phyloP scores from a whole-genome alignment of 2,113 vertebrate genomes.

The Phaethon lepturus region DNA sequence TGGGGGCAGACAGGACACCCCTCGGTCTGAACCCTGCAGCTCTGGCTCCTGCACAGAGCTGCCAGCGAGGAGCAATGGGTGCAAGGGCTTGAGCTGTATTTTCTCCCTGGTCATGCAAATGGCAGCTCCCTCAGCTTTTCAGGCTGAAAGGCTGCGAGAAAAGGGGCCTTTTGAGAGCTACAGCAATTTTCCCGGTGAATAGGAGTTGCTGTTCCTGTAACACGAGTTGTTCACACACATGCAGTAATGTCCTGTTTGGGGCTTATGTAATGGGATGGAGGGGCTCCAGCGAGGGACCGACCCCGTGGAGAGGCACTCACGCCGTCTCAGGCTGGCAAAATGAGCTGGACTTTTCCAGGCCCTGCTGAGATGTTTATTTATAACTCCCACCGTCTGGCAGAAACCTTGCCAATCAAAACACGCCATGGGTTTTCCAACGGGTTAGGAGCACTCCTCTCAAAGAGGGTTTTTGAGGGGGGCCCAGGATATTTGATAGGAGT shows the following conservation, averaged over 20 bases:
- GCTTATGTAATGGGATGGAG: conserved; percentile 85
- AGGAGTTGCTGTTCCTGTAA: conserved; percentile 69
- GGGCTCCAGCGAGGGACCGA: conserved; percentile 78
- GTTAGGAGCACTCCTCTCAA: conserved; percentile 82
- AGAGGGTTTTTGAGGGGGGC: conserved; percentile 78
- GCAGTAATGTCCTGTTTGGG: conserved; percentile 75
- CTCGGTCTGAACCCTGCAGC: neutral
- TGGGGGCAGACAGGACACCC: neutral
- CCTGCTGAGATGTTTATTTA: conserved; percentile 85
- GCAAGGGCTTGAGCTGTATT: accelerated
- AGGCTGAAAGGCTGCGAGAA: neutral
- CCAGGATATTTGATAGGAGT: conserved; percentile 83
- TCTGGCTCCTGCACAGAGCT: neutral
- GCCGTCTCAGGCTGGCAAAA: conserved; percentile 73
- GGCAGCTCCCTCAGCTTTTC: neutral
- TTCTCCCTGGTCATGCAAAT: neutral
- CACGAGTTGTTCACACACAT: conserved; percentile 64
- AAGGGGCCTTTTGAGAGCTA: conserved; percentile 14
- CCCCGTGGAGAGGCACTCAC: conserved; percentile 63
- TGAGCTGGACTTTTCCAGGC: conserved; percentile 82
- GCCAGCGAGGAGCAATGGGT: accelerated
- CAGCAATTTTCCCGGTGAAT: conserved; percentile 39
- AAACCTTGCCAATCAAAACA: conserved; percentile 88
- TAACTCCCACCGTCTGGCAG: conserved; percentile 85
- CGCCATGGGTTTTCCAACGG: conserved; percentile 77